A percentile compares a stretch with the other conserved stretches of the same genome.
Evolutionary conservation across 2,888 invertebrate species (phyloP).

Genomic region (Leucophora obtusa): DNA sequence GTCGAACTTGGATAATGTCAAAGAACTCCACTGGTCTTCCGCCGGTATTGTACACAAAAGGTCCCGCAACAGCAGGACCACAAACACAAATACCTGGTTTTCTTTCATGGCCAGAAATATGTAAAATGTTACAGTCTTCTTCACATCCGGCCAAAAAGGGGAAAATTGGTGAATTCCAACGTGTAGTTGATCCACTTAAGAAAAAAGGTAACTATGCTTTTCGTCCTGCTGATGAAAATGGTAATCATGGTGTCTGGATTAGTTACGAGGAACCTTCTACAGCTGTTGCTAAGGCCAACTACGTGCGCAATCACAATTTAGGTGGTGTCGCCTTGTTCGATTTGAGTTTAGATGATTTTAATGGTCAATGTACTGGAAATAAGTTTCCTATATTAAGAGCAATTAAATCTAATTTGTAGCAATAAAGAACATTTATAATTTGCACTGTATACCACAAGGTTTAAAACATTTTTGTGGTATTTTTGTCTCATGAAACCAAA

Average conservation of each 20-base stretch:
- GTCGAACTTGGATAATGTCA: constrained; percentile 87
- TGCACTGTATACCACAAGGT: too few species aligned
- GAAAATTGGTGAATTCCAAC: constrained; percentile 82
- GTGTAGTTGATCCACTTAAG: constrained; percentile 88
- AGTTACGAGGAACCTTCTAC: constrained; percentile 90
- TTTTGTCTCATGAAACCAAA: too few species aligned
- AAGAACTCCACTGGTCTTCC: constrained; percentile 87
- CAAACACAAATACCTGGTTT: constrained; percentile 85
- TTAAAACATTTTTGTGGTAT: too few species aligned
- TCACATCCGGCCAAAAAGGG: constrained; percentile 81
- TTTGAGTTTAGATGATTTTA: constrained; percentile 88
- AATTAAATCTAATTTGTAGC: constrained; percentile 81
- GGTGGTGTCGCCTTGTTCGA: constrained; percentile 90
- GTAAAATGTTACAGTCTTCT: constrained; percentile 72
- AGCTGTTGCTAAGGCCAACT: constrained; percentile 87
- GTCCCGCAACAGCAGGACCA: constrained; percentile 85
- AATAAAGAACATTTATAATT: too few species aligned
- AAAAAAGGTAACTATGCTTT: constrained; percentile 89
- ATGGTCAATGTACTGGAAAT: constrained; percentile 88
- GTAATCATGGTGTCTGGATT: constrained; percentile 88
- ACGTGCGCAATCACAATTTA: constrained; percentile 85
- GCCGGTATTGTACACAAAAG: constrained; percentile 83
- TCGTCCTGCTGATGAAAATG: constrained; percentile 83
- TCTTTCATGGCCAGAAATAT: constrained; percentile 82
- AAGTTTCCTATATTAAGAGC: constrained; percentile 89